Conservation (phyloP, 2,113 vertebrate genomes). For the Orycteropus afer region DNA sequence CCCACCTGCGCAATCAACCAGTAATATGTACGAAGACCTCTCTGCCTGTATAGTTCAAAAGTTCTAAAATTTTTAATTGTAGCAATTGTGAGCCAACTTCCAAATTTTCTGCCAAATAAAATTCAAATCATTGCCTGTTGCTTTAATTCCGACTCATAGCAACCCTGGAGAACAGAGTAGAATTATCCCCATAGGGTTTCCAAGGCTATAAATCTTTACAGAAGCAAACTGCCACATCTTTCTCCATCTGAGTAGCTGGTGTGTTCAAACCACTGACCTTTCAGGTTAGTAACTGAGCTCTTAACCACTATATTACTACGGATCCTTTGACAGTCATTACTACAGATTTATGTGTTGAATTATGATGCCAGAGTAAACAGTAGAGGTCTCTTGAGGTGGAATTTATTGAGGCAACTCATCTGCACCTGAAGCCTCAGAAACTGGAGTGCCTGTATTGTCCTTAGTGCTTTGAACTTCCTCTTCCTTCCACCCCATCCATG, state of each 20-base stretch:
- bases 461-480: background rate
- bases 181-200: too few species aligned
- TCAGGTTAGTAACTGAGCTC: too few species aligned
- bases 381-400: background rate
- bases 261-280: too few species aligned
- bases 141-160: too few species aligned
- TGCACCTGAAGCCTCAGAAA: background rate
- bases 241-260: too few species aligned
- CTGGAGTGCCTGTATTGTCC: background rate
- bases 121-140: background rate
- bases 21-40: background rate
- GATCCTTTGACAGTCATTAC: background rate
- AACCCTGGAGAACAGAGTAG: too few species aligned
- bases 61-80: constrained; percentile 1
- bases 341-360: background rate
- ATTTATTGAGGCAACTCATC: background rate
- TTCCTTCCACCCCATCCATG: background rate
- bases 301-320: too few species aligned
- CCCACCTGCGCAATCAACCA: background rate
- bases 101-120: background rate
- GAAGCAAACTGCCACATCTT: too few species aligned
- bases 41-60: background rate
- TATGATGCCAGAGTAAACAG: background rate
- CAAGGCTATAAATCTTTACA: too few species aligned
- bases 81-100: background rate